phyloP scores from a whole-genome alignment of 2,888 invertebrate species.

The Dromius quadrimaculatus region DNA sequence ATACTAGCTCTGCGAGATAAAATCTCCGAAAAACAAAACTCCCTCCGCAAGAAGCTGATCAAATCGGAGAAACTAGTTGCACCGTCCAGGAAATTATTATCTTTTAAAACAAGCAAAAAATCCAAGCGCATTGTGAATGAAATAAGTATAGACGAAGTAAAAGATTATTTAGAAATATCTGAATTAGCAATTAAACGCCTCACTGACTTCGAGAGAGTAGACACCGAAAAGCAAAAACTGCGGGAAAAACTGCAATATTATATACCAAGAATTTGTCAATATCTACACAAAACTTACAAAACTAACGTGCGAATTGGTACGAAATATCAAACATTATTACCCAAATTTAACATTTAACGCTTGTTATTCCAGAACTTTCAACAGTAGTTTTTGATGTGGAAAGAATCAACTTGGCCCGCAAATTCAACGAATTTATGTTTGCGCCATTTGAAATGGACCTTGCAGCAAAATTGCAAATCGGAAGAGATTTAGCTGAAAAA shows the following conservation, averaged over 20 bases:
- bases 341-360: constrained; percentile 24
- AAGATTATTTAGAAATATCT: constrained; percentile 47
- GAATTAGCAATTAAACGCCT: constrained; percentile 45
- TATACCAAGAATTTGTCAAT: constrained; percentile 40
- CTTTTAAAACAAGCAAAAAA: constrained; percentile 24
- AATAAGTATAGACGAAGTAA: constrained; percentile 45
- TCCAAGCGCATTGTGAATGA: constrained; percentile 42
- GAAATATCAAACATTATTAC: constrained; percentile 9
- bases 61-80: constrained; percentile 40
- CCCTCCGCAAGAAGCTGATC: constrained; percentile 28
- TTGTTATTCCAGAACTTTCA: constrained; percentile 38
- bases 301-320: constrained; percentile 43
- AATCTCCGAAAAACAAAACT: constrained; percentile 34
- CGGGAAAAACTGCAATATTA: constrained; percentile 36
- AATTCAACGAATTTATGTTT: constrained; percentile 42
- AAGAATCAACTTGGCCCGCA: constrained; percentile 41
- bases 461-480: constrained; percentile 32
- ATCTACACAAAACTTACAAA: constrained; percentile 46
- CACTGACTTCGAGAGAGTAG: constrained; percentile 42
- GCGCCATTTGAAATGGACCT: constrained; percentile 35
- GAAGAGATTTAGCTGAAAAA: constrained; percentile 28
- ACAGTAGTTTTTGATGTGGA: constrained; percentile 33
- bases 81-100: constrained; percentile 41
- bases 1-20: constrained; percentile 37
- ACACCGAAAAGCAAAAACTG: constrained; percentile 39